Base-by-base conservation (phyloP, 2,888 invertebrate genomes). In the Morpho helenor region DNA sequence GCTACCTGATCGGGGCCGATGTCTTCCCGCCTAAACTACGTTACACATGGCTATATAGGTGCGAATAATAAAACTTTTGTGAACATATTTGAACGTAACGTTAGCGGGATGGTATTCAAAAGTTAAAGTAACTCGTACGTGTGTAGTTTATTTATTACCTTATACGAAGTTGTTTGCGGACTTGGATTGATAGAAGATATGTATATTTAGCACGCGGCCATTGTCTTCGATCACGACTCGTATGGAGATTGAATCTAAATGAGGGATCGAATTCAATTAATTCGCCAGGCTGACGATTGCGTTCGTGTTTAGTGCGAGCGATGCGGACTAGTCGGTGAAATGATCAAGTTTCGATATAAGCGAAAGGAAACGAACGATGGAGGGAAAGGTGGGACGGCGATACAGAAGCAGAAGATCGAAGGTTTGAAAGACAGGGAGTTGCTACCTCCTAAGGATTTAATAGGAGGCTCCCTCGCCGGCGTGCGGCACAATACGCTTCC, bases 271-370 rank as follows among this genome's bases (percentile, higher is more conserved):
- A 67, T 68, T 63, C 61, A 62, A 68, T 71, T 69, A 71, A 76
- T 73, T 72, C 68, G 69, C 69, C 65, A 60, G 68, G 66, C 60
- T 67, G 59, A 67, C 64, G 57, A 52, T 57, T 45, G 50, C 46
- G 61, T 61, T 68, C 66, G 74, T 72, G 72, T 67, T 68, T 68
- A 69, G 70, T 72, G 71, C 68, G 61, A 73, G 79, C 74, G 69
- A 87, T 85, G 86, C 70, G 82, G 81, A 79, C 80, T 76, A 76
- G 69, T 70, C 72, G 68, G 76, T 74, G 74, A 82, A 78, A 93
- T 93, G 93, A 93, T 93, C 66, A 93, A 93, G 84, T 93, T 93
- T 85, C 92, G 93, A 64, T 93, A 93, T 69, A 93, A 93, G 73
- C 92, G 93, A 66, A 93, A 93, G 78, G 93, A 93, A 75, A 73